Evolutionary conservation across 2,113 vertebrate genomes (phyloP), one percentile per base, ranked within the genome.

Genomic region (Lota lota): DNA sequence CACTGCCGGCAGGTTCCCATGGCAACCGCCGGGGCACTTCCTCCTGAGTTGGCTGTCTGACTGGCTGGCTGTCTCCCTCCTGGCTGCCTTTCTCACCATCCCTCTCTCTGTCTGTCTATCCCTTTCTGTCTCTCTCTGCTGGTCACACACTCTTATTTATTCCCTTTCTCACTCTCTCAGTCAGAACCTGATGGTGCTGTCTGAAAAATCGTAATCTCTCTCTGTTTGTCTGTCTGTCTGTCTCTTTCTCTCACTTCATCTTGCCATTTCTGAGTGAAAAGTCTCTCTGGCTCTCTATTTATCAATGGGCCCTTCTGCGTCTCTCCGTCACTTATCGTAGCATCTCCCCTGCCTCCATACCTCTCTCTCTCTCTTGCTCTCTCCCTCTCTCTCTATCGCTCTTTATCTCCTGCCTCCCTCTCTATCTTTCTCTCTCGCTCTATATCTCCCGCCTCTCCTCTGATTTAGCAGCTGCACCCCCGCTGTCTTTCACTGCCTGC

Each of bases 1-100:
- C 62, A 40, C 20, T 19, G 62, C 64, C 54, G 57, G 65, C 64
- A 82, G 78, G 85, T 87, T 86, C 76, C 86, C 83, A 88, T 86
- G 76, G 85, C 67, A 70, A 85, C 86, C 67, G 63, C 69, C 75
- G 79, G 66, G 83, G 85, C 83, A 83, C 82, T 83, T 88, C 78
- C 74, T 83, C 70, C 65, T 53, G 24, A 80, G 67, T 72, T 83
- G 77, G 81, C 83, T 61, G 59, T 11, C 59, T 61, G 22, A 19
- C 11, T 22, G 59, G 24, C 60, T 61, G 22, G 61, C 28, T 61
- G 60, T 24, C 60, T 22, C 22, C 22, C 12, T 61, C 61, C 69
- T 77, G 73, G 77, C 78, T 22, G 17, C 83, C 61, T 22, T 21
- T 22, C 79, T 87, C 84, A 77, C 68, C 78, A 65, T 72, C 66